These are phyloP conservation scores for Pelochelys cantorii DNA, from an alignment of 2,797 vertebrate species.

Conservation along the genomic window DNA sequence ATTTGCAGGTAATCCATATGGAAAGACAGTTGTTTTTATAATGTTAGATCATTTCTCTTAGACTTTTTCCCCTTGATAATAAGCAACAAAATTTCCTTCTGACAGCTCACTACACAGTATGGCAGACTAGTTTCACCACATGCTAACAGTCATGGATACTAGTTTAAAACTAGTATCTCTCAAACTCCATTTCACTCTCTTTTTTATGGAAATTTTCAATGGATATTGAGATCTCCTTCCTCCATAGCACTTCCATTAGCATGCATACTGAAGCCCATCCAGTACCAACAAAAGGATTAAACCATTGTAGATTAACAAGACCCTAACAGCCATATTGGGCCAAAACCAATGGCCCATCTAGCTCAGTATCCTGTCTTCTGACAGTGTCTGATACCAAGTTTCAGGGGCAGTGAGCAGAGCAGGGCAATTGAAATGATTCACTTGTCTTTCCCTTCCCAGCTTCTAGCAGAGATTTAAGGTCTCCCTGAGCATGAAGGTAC, in stretches of 20 bases:
- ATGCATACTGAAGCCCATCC: background rate
- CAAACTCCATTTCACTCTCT: background rate
- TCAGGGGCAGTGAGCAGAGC: background rate
- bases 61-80: background rate
- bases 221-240: background rate
- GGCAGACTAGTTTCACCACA: rapidly evolving
- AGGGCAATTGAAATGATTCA: background rate
- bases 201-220: background rate
- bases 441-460: background rate
- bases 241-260: background rate
- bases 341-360: background rate
- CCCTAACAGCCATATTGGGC: background rate
- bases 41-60: background rate
- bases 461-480: background rate
- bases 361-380: background rate
- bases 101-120: background rate
- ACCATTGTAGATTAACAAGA: background rate
- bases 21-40: background rate
- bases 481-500: background rate
- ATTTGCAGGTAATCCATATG: background rate
- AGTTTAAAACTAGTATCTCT: background rate
- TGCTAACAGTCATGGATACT: background rate
- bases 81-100: rapidly evolving
- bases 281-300: background rate
- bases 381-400: background rate